phyloP scores from a whole-genome alignment of 2,113 vertebrate species.

The Oncorhynchus gorbuscha region DNA sequence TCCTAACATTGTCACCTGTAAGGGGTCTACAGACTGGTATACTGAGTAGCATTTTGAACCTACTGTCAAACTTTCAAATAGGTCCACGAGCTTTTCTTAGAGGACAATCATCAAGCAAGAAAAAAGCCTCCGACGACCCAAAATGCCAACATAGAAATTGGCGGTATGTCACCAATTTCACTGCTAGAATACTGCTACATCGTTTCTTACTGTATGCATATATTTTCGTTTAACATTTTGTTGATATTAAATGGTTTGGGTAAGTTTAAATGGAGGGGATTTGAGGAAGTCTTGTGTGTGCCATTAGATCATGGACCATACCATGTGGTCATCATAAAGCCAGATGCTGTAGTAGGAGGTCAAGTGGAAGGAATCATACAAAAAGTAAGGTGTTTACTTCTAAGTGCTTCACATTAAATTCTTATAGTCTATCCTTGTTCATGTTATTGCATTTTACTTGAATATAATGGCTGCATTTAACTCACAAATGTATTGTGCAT shows the following conservation, averaged over 20 bases:
- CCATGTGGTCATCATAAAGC: slow-evolving; percentile 21
- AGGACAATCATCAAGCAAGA: neutral
- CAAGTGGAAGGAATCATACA: slow-evolving; percentile 19
- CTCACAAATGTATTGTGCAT: neutral
- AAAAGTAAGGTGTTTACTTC: neutral
- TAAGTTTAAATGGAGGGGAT: neutral
- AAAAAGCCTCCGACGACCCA: neutral
- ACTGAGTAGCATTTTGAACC: neutral
- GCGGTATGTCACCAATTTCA: neutral
- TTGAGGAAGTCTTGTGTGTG: neutral
- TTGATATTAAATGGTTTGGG: neutral
- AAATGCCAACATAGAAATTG: neutral
- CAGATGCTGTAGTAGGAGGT: slow-evolving; percentile 20
- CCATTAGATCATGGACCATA: slow-evolving; percentile 1
- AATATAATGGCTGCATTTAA: too few relatives aligned
- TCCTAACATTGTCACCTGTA: neutral
- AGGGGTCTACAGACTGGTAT: neutral
- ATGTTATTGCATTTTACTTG: too few relatives aligned
- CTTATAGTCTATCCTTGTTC: too few relatives aligned
- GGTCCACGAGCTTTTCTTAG: neutral
- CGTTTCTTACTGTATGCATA: neutral
- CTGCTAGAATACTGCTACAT: neutral
- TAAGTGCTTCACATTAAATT: neutral
- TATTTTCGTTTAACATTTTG: neutral
- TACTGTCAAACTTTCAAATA: neutral